phyloP scores from a whole-genome alignment of 2,888 invertebrate species.

The Rhagium mordax region DNA sequence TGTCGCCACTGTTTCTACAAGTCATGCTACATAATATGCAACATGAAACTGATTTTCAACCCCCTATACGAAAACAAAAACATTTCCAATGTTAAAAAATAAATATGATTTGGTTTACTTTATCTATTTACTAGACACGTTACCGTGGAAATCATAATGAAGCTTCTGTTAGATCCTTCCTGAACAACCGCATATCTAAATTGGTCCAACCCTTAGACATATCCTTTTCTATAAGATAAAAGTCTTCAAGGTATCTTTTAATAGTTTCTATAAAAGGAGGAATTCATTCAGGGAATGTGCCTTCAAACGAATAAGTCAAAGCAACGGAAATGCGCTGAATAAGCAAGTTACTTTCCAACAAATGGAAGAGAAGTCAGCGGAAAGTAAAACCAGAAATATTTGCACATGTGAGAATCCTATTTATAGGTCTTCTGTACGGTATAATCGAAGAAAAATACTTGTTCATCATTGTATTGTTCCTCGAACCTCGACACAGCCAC shows the following conservation, averaged over 20 bases:
- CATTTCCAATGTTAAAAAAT: no score
- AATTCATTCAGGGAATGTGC: background rate
- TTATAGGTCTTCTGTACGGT: no score
- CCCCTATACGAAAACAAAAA: no score
- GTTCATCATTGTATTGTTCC: no score
- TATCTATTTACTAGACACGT: no score
- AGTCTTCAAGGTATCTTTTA: background rate
- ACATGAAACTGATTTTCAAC: no score
- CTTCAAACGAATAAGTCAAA: background rate
- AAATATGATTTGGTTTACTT: no score
- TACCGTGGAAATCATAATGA: no score
- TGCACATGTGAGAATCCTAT: background rate
- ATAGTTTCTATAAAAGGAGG: background rate
- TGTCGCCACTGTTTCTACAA: no score
- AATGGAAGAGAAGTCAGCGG: background rate
- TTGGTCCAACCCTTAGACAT: background rate
- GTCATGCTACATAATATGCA: no score
- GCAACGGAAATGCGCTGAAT: background rate
- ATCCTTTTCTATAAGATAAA: background rate
- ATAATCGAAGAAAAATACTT: background rate
- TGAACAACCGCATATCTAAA: background rate
- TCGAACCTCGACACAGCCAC: no score
- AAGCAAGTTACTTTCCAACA: background rate
- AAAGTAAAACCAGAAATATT: background rate
- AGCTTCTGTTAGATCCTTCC: no score